Evolutionary conservation across 2,888 invertebrate genomes (phyloP).

Genomic region (Lycia hirtaria): DNA sequence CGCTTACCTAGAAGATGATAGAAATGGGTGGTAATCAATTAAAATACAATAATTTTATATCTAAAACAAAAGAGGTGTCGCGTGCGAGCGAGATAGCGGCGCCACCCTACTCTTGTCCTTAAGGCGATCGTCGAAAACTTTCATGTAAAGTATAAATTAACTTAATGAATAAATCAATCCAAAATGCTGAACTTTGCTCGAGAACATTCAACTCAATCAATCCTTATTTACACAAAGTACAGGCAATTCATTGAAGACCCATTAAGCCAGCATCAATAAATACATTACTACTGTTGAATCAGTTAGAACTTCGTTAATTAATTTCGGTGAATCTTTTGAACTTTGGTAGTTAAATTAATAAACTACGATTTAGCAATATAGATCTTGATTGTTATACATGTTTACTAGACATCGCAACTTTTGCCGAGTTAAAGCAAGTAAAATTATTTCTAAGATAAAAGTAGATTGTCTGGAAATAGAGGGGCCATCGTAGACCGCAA

Average conservation of each 20-base stretch:
- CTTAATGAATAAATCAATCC: constrained; percentile 7
- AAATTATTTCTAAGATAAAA: no score
- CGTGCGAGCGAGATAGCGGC: no score
- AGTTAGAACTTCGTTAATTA: constrained; percentile 2
- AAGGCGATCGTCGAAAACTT: neutral
- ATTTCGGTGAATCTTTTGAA: constrained; percentile 4
- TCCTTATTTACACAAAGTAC: constrained; percentile 16
- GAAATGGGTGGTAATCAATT: no score
- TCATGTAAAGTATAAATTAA: constrained; percentile 8
- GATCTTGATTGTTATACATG: no score
- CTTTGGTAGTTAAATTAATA: neutral
- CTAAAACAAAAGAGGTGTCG: no score
- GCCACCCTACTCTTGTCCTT: no score
- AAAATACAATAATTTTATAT: no score
- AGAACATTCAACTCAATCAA: constrained; percentile 17
- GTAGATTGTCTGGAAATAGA: no score
- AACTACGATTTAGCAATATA: neutral
- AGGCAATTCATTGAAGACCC: constrained; percentile 14
- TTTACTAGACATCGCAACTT: no score
- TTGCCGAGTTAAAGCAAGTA: no score
- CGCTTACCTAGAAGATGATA: no score
- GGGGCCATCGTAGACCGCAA: no score
- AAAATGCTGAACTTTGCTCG: constrained; percentile 14
- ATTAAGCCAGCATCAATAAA: constrained; percentile 10
- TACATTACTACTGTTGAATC: constrained; percentile 13